phyloP scores from a whole-genome alignment of 2,113 vertebrate genomes.

The Eurystomus gularis region DNA sequence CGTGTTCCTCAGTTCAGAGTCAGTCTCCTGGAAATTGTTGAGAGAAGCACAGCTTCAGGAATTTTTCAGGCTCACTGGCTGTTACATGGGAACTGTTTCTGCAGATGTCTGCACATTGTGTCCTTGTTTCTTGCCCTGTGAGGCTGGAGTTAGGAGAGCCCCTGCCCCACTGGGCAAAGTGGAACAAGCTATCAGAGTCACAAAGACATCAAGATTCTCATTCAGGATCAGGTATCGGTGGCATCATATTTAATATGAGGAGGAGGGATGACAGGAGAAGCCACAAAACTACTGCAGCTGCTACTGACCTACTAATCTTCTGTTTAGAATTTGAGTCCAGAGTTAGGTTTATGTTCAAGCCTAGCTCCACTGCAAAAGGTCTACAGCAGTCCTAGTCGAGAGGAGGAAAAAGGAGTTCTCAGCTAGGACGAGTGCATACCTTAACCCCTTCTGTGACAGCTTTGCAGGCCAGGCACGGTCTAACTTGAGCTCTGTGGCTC shows the following conservation, averaged over 20 bases:
- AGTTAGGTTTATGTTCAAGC: background rate
- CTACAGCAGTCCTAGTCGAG: background rate
- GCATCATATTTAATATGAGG: background rate
- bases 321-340: background rate
- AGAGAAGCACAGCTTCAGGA: background rate
- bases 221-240: background rate
- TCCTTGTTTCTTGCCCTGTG: background rate
- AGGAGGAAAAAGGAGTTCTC: background rate
- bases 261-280: background rate
- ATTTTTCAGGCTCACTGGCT: background rate
- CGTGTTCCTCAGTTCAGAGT: conserved; percentile 65
- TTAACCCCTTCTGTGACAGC: conserved; percentile 53
- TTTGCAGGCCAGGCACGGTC: conserved; percentile 46
- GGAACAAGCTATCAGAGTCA: background rate
- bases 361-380: background rate
- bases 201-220: background rate
- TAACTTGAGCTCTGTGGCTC: conserved; percentile 63
- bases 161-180: background rate
- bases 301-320: background rate
- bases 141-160: background rate
- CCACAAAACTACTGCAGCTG: background rate
- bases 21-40: conserved; percentile 62
- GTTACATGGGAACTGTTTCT: background rate
- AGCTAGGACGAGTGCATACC: background rate
- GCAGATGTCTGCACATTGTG: background rate